phyloP scores from a whole-genome alignment of 2,797 vertebrate species.

The Ambastaia sidthimunki region DNA sequence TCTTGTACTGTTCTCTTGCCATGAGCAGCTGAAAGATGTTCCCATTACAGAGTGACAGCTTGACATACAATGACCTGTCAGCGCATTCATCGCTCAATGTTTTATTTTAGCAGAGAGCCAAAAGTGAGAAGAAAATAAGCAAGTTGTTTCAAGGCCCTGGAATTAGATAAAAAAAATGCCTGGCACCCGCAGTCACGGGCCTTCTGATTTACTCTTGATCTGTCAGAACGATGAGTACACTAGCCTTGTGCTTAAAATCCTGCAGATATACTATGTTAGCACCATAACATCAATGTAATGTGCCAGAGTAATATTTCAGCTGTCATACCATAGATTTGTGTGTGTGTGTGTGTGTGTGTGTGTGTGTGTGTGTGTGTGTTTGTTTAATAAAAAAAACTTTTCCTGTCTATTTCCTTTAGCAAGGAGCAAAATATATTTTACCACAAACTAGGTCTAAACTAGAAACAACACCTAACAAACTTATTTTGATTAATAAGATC shows the following conservation, averaged over 20 bases:
- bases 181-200: slow-evolving; percentile 85
- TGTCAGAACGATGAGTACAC: slow-evolving; percentile 86
- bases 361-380: too few species aligned
- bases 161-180: slow-evolving; percentile 82
- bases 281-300: slow-evolving; percentile 40
- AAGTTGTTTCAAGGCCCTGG: slow-evolving; percentile 92
- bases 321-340: not conserved
- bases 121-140: slow-evolving; percentile 89
- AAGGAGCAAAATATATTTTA: too few species aligned
- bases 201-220: slow-evolving; percentile 88
- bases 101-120: slow-evolving; percentile 89
- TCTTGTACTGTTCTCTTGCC: slow-evolving; percentile 77
- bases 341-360: slow-evolving; percentile 15
- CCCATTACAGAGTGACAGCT: slow-evolving; percentile 92
- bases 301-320: slow-evolving; percentile 38
- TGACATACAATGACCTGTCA: slow-evolving; percentile 92
- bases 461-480: too few species aligned
- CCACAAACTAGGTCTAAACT: too few species aligned
- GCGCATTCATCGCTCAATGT: slow-evolving; percentile 89
- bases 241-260: slow-evolving; percentile 83
- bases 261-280: slow-evolving; percentile 76
- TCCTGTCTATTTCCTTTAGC: too few species aligned
- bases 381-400: too few species aligned
- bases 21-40: slow-evolving; percentile 90
- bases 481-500: too few species aligned